These are phyloP conservation scores for Coracopsis vasa DNA, from an alignment of 2,113 vertebrate genomes.

Conservation along the genomic window DNA sequence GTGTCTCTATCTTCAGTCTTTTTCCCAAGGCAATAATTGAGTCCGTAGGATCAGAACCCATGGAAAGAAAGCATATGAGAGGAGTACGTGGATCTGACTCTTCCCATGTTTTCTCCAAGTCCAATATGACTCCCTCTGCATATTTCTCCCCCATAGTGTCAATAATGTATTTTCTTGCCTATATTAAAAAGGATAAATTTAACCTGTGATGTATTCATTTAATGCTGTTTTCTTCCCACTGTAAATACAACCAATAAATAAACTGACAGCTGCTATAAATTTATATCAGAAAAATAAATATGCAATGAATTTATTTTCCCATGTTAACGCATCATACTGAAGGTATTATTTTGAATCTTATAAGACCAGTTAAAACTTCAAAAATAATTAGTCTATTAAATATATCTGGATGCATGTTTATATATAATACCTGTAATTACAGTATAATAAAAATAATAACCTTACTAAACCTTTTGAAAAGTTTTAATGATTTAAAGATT, in stretches of 20 bases:
- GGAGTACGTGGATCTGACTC: constrained; percentile 89
- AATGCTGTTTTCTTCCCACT: not conserved
- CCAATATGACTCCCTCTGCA: constrained; percentile 85
- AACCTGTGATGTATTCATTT: not conserved
- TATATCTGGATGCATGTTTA: not conserved
- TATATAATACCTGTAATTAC: not conserved
- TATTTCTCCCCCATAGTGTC: constrained; percentile 89
- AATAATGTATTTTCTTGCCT: constrained; percentile 93
- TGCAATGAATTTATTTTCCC: not conserved
- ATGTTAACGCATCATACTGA: not conserved
- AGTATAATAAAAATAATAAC: not conserved
- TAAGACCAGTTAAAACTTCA: not conserved
- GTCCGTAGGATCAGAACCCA: constrained; percentile 95
- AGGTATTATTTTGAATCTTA: not conserved
- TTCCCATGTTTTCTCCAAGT: constrained; percentile 92
- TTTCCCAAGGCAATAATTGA: constrained; percentile 91
- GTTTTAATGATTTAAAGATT: not conserved
- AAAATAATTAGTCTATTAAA: not conserved
- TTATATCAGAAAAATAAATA: not conserved
- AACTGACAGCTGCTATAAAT: not conserved
- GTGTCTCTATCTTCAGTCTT: constrained; percentile 85
- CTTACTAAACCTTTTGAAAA: not conserved
- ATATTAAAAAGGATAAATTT: not conserved
- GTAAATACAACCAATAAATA: not conserved
- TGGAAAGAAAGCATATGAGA: constrained; percentile 93